phyloP scores from a whole-genome alignment of 1,140 invertebrate species.

The Oncopodura yosiiana region DNA sequence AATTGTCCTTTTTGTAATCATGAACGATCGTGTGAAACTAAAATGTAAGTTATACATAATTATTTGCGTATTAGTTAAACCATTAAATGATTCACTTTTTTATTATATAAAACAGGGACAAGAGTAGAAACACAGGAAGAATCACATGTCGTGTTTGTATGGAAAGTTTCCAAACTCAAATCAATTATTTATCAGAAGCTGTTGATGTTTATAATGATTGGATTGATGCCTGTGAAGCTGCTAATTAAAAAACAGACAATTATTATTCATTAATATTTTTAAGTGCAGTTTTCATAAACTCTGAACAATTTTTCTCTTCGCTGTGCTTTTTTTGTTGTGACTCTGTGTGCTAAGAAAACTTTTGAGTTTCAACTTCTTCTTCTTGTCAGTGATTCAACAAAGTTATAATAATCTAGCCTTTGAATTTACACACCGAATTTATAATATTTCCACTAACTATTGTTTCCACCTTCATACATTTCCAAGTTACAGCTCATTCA shows the following conservation, averaged over 20 bases:
- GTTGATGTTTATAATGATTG: conserved; percentile 62
- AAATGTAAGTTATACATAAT: conserved; percentile 69
- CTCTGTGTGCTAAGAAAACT: too few species aligned
- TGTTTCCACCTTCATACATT: too few species aligned
- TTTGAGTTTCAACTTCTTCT: too few species aligned
- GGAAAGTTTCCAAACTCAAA: conserved; percentile 54
- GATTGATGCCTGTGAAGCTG: conserved; percentile 60
- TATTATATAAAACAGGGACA: conserved; percentile 46
- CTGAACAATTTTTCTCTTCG: too few species aligned
- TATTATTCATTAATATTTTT: not conserved
- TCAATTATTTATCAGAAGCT: conserved; percentile 56
- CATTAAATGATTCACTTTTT: not conserved
- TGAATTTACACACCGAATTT: too few species aligned
- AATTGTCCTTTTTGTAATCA: conserved; percentile 99
- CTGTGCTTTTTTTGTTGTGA: too few species aligned
- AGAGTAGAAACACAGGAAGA: conserved; percentile 50
- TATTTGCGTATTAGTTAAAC: not conserved
- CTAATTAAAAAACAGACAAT: conserved; percentile 40
- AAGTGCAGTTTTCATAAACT: too few species aligned
- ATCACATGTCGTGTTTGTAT: conserved; percentile 54
- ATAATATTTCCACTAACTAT: too few species aligned
- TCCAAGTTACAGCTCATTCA: too few species aligned
- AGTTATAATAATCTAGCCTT: too few species aligned
- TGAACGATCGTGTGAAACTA: conserved; percentile 98
- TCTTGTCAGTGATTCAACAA: too few species aligned